Base-by-base conservation (phyloP, 2,113 vertebrate genomes). In the Erythrolamprus reginae region DNA sequence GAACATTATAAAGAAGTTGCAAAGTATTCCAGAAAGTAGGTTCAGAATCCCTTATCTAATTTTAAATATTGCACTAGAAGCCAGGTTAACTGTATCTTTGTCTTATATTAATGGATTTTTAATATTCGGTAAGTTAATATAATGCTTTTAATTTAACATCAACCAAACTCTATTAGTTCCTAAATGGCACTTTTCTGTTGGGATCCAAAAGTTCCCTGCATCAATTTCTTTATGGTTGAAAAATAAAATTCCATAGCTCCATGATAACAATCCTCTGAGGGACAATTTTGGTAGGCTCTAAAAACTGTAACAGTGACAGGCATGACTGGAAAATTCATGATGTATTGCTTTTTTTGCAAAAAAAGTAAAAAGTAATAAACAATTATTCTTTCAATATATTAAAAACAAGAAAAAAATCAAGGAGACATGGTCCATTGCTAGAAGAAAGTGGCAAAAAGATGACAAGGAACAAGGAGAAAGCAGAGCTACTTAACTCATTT, bases 301-400 rank as follows among this genome's bases (percentile, higher is more conserved):
- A 70, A 70, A 55, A 90, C 13, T 92, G 0, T 48, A 91, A 19
- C 21, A 88, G 24, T 45, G 10, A 42, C 4, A 50, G 89, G 61
- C 3, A 91, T 1, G 19, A 1, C 0, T 86, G 92, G 86, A 93
- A 91, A 38, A n/a, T 1, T 17, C 50, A 84, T 94, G 51, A 3
- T 88, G 90, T 92, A 48, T 82, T 51, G 0, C 28, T 45, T 94
- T 90, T n/a, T n/a, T n/a, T n/a, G n/a, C n/a, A n/a, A n/a, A n/a
- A n/a, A n/a, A n/a, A n/a, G n/a, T n/a, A n/a, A n/a, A n/a, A n/a
- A n/a, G n/a, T n/a, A n/a, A n/a, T n/a, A n/a, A n/a, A n/a, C n/a
- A n/a, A n/a, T n/a, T n/a, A n/a, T n/a, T n/a, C n/a, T n/a, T n/a
- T n/a, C n/a, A n/a, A n/a, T n/a, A n/a, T n/a, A n/a, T n/a, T n/a